Conservation (phyloP, 1,140 invertebrate species). For the Platorchestia sp. region DNA sequence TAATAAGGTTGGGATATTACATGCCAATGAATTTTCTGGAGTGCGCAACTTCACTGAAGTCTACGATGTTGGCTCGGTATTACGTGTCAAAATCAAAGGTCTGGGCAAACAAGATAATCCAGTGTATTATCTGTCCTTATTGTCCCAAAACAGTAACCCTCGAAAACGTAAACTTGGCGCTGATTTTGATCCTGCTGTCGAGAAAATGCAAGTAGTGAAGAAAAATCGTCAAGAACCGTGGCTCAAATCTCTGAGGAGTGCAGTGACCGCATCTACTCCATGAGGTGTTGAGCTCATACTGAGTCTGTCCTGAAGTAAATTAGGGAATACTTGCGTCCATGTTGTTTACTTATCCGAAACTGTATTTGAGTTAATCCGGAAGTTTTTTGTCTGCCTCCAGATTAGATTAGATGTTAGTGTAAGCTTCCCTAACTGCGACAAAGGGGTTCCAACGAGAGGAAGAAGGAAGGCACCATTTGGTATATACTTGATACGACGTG, state of each 20-base stretch:
- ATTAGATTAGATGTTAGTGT: too few relatives aligned
- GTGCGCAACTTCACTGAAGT: neutral
- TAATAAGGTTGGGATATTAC: neutral
- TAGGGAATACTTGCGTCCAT: neutral
- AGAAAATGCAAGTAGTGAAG: neutral
- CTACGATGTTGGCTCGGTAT: neutral
- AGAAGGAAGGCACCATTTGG: too few relatives aligned
- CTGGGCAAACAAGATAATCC: neutral
- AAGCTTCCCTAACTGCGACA: too few relatives aligned
- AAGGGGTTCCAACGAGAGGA: too few relatives aligned
- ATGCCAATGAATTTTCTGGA: constrained; percentile 12
- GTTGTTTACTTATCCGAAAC: neutral
- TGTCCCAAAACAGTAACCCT: neutral
- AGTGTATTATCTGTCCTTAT: neutral
- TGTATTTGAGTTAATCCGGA: neutral
- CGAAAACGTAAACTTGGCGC: neutral
- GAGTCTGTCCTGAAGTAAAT: neutral
- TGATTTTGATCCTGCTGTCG: constrained; percentile 16
- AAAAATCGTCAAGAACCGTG: constrained; percentile 12
- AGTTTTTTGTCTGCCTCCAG: neutral
- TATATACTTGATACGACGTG: too few relatives aligned
- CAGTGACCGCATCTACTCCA: neutral
- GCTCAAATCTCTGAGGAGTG: neutral
- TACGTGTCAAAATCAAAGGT: constrained; percentile 15
- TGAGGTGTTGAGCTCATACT: neutral